phyloP scores from a whole-genome alignment of 1,140 invertebrate genomes.

The Anastrepha obliqua region DNA sequence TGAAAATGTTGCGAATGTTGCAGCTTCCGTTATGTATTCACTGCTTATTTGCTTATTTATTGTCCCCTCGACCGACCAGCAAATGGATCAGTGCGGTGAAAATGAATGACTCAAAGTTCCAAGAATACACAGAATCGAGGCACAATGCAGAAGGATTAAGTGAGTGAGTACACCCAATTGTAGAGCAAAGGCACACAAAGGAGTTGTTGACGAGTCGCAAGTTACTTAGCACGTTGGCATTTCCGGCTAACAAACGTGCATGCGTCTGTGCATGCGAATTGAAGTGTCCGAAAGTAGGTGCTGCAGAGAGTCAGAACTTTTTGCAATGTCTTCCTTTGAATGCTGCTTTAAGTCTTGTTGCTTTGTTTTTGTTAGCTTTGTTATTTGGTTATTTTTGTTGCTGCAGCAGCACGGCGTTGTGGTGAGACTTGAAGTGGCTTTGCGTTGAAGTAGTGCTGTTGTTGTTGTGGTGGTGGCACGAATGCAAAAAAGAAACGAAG shows the following conservation, averaged over 20 bases:
- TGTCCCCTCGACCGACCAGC: background rate
- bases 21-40: background rate
- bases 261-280: slow-evolving; percentile 24
- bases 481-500: background rate
- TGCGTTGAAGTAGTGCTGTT: background rate
- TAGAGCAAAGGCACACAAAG: background rate
- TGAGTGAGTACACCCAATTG: background rate
- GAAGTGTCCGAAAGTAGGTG: slow-evolving; percentile 8
- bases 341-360: background rate
- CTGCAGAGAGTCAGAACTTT: background rate
- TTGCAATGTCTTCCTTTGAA: background rate
- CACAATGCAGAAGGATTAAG: background rate
- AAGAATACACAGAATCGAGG: background rate
- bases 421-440: background rate
- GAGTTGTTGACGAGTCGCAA: slow-evolving; percentile 25
- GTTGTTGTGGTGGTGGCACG: background rate
- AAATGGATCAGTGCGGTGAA: background rate
- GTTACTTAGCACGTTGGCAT: slow-evolving; percentile 33
- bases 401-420: background rate
- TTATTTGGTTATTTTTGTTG: background rate
- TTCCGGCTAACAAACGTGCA: slow-evolving; percentile 11
- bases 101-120: background rate
- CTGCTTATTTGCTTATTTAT: background rate
- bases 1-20: background rate
- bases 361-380: background rate